Evolutionary conservation across 53 echinoderm and acorn worm species (phyloP), one percentile per base, ranked within the genome.

Genomic region (Mesocentrotus franciscanus): DNA sequence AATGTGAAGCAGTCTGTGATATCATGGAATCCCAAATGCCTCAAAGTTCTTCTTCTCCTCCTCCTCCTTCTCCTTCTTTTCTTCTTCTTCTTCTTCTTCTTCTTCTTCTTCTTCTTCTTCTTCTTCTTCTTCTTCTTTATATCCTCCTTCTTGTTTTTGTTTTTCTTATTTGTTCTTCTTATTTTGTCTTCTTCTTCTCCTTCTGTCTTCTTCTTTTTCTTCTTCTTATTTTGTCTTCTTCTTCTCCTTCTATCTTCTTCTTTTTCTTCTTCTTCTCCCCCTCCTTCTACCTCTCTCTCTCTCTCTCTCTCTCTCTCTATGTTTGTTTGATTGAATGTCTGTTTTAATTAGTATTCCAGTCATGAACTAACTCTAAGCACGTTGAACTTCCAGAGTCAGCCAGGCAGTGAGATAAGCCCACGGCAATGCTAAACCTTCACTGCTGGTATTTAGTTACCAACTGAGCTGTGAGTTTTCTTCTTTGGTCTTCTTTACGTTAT

Each of bases 91-190:
- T 14, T 0, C 11, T 39, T 85, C 36, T 33, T 85, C 85, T 16
- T 39, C 22, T 1, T 39, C 0, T 33, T 39, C 13, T 33, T 85
- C 2, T 20, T 85, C 49, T 33, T 85, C 39, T 33, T 39, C n/a
- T n/a, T 16, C 56, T 55, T 85, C 36, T 85, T 85, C 36, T 42
- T 85, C 85, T 55, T 85, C 85, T 85, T 49, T n/a, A n/a, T n/a
- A n/a, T n/a, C n/a, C n/a, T n/a, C n/a, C 56, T 55, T 85, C 85
- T 85, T 85, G 56, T 85, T 55, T 20, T 85, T 17, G 16, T 35
- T 35, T 56, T 8, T 55, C 85, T 56, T 85, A 56, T 12, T 78
- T 29, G 30, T 30, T 78, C 78, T 78, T 78, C 78, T 78, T 78
- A 17, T 78, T 78, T 29, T 78, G n/a, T 26, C 78, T 78, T 2